phyloP scores from a whole-genome alignment of 2,113 vertebrate genomes.

The Poeciliopsis prolifica region DNA sequence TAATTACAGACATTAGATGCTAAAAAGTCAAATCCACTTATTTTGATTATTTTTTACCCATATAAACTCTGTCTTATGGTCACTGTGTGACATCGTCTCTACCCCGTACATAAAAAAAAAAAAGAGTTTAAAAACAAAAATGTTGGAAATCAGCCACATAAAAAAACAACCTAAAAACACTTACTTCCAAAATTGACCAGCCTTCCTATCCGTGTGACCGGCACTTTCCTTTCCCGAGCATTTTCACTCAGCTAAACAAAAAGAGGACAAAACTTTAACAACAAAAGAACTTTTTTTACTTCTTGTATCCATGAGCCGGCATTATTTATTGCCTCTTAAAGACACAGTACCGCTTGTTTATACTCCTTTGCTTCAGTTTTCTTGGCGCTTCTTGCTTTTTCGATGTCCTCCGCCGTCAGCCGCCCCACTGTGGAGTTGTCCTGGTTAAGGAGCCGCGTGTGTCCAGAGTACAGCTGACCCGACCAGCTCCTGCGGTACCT shows the following conservation, averaged over 20 bases:
- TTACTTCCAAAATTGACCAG: conserved; percentile 91
- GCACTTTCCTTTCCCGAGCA: conserved; percentile 90
- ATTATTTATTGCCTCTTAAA: not conserved
- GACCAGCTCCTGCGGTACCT: conserved; percentile 31
- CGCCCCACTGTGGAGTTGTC: conserved; percentile 82
- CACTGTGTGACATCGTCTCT: too few relatives aligned
- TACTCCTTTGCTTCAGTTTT: conserved; percentile 81
- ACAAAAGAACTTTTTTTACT: not conserved
- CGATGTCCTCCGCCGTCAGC: conserved; percentile 84
- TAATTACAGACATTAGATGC: not conserved
- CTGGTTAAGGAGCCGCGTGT: conserved; percentile 83
- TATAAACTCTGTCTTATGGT: not conserved
- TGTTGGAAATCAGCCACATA: not conserved
- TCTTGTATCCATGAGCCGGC: not conserved
- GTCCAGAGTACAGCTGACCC: conserved; percentile 65
- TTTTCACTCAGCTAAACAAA: conserved; percentile 86
- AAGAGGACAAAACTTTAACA: conserved; percentile 4
- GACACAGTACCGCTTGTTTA: conserved; percentile 85
- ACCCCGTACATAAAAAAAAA: too few relatives aligned
- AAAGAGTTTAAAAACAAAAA: not conserved
- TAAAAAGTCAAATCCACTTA: not conserved
- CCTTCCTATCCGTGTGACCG: conserved; percentile 88
- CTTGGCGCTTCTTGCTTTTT: conserved; percentile 86
- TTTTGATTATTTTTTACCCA: not conserved
- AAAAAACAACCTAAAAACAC: not conserved